Evolutionary conservation across 2,113 vertebrate genomes (phyloP).

Genomic region (Anolis sagrei): DNA sequence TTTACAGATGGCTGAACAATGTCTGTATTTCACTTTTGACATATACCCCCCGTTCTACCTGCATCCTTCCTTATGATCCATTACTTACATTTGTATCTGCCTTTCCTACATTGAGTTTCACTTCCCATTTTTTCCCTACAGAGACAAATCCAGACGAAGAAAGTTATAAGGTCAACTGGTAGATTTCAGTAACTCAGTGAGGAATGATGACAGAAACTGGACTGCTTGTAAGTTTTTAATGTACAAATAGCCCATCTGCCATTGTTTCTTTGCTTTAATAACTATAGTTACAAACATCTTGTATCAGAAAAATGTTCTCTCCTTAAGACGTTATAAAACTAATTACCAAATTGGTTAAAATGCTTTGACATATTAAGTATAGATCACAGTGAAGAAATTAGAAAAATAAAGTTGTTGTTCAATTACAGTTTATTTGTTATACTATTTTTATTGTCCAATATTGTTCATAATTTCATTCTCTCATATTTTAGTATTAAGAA

Average conservation of each 20-base stretch:
- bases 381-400: too few relatives aligned
- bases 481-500: conserved; percentile 73
- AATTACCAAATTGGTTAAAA: conserved; percentile 10
- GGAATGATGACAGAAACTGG: not conserved
- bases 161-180: not conserved
- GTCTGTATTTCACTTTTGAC: not conserved
- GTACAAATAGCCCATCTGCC: not conserved
- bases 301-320: not conserved
- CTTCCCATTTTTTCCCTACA: not conserved
- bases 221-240: not conserved
- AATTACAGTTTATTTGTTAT: conserved; percentile 47
- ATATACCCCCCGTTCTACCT: not conserved
- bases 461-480: conserved; percentile 51
- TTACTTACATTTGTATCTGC: too few relatives aligned
- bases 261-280: not conserved
- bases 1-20: not conserved
- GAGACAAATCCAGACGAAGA: too few relatives aligned
- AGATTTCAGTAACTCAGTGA: too few relatives aligned
- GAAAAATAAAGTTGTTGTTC: conserved; percentile 5
- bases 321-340: not conserved
- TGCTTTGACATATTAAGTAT: not conserved
- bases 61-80: too few relatives aligned
- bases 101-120: too few relatives aligned
- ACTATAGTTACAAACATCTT: conserved; percentile 17
- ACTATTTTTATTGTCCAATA: conserved; percentile 18